Conservation (phyloP, 53 echinoderm and acorn worm genomes). For the Holothuria leucospilota region DNA sequence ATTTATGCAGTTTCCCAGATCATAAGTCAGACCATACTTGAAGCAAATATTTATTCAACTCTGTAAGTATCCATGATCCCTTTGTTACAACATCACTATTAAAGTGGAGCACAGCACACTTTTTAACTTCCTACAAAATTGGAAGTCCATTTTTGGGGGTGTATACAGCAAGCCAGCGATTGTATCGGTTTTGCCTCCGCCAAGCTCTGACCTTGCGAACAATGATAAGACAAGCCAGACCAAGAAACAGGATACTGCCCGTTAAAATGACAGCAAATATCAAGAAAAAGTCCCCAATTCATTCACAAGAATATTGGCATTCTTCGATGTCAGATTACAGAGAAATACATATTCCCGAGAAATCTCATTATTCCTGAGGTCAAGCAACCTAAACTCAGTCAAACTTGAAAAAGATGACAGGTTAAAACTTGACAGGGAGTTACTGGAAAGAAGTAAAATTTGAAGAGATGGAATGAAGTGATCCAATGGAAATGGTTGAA, state of each 20-base stretch:
- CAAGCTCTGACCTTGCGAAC: too few relatives aligned
- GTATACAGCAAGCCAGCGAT: slow-evolving; percentile 12
- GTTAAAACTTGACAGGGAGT: neutral
- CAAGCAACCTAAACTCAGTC: neutral
- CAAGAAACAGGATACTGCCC: too few relatives aligned
- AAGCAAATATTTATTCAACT: too few relatives aligned
- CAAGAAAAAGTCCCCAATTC: neutral
- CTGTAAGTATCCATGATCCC: too few relatives aligned
- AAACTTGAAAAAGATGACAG: neutral
- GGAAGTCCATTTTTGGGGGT: neutral
- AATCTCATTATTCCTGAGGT: neutral
- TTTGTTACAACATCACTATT: too few relatives aligned
- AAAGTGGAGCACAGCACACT: too few relatives aligned
- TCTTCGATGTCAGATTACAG: neutral
- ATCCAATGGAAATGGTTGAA: neutral
- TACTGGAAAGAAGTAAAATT: neutral
- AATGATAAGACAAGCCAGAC: too few relatives aligned
- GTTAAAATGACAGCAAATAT: too few relatives aligned
- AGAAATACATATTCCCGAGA: neutral
- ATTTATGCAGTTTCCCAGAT: too few relatives aligned
- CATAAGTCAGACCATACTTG: too few relatives aligned
- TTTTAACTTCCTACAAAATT: too few relatives aligned
- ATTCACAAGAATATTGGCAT: slow-evolving; percentile 10
- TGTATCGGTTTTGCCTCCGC: neutral
- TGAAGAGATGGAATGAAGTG: neutral